These are phyloP conservation scores for Caenorhabditis sp. DNA, from an alignment of 2,888 invertebrate species.

Conservation along the genomic window DNA sequence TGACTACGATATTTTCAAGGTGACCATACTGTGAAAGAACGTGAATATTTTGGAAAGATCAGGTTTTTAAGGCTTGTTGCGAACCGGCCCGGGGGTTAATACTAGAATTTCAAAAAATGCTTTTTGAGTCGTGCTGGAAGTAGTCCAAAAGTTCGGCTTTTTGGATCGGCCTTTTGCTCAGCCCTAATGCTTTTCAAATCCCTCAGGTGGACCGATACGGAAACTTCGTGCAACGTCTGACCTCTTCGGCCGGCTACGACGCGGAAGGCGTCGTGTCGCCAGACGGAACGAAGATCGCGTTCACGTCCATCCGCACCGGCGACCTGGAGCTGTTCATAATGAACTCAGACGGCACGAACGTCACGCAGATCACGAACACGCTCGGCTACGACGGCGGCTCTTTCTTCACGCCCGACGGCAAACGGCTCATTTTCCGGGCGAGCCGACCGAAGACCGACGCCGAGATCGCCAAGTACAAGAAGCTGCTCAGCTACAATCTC, in stretches of 20 bases:
- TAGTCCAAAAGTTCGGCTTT: no score
- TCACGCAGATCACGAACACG: slow-evolving; percentile 67
- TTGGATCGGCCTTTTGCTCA: neutral
- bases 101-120: no score
- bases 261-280: slow-evolving; percentile 72
- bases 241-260: slow-evolving; percentile 70
- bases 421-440: slow-evolving; percentile 73
- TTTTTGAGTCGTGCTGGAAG: no score
- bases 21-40: no score
- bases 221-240: slow-evolving; percentile 72
- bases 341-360: slow-evolving; percentile 70
- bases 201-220: slow-evolving; percentile 72
- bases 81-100: no score
- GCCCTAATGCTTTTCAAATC: no score
- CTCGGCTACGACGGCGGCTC: slow-evolving; percentile 77
- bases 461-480: slow-evolving; percentile 71
- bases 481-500: slow-evolving; percentile 61
- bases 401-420: slow-evolving; percentile 77
- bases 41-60: no score
- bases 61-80: no score
- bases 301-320: slow-evolving; percentile 70
- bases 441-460: slow-evolving; percentile 70
- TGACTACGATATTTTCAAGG: slow-evolving; percentile 75
- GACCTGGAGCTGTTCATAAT: slow-evolving; percentile 75
- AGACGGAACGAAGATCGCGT: slow-evolving; percentile 73